phyloP scores from a whole-genome alignment of 2,113 vertebrate species.

The Lophura nycthemera region DNA sequence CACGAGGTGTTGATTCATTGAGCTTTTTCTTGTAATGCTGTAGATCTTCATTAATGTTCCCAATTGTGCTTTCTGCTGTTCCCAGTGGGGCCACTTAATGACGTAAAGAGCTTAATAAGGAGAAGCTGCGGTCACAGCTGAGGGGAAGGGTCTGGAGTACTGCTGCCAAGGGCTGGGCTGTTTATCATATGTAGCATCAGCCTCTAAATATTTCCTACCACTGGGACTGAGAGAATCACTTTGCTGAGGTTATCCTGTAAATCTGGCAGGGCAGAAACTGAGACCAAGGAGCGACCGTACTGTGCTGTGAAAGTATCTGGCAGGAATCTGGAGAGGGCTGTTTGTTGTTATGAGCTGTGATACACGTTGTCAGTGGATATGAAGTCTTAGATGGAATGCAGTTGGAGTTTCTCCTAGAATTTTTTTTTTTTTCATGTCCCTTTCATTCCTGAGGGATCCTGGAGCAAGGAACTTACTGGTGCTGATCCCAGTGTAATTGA shows the following conservation, averaged over 20 bases:
- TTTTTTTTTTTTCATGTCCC: background rate
- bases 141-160: slow-evolving; percentile 14
- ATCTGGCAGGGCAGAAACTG: slow-evolving; percentile 9
- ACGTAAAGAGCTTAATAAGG: slow-evolving; percentile 68
- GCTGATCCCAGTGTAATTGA: background rate
- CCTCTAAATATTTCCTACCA: slow-evolving; percentile 17
- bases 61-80: slow-evolving; percentile 19
- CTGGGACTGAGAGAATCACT: background rate
- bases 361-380: background rate
- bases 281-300: background rate
- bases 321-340: background rate
- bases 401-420: background rate
- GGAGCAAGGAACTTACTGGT: background rate
- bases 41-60: slow-evolving; percentile 75
- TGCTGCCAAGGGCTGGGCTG: slow-evolving; percentile 4
- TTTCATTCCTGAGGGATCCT: background rate
- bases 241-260: slow-evolving; percentile 1
- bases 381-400: background rate
- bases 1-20: slow-evolving; percentile 60
- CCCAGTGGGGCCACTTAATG: slow-evolving; percentile 48
- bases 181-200: slow-evolving; percentile 3
- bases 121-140: slow-evolving; percentile 24
- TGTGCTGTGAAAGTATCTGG: background rate
- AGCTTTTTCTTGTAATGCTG: slow-evolving; percentile 62
- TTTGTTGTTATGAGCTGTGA: background rate